A percentile compares a stretch with the other conserved stretches of the same genome.
These are phyloP conservation scores for Latrodectus hesperus DNA, from an alignment of 2,888 invertebrate genomes.

Conservation along the genomic window DNA sequence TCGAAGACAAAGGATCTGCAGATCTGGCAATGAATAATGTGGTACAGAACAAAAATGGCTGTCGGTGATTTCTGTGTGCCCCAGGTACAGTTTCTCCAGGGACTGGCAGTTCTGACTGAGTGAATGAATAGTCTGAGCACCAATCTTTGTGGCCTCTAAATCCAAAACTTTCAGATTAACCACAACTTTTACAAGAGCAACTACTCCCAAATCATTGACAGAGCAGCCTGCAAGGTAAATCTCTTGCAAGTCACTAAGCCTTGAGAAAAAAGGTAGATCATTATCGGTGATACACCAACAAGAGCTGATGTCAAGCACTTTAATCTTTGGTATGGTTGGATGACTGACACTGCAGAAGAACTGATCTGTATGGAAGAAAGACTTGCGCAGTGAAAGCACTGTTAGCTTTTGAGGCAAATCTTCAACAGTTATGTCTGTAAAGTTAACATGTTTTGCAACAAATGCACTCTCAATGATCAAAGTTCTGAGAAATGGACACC, in stretches of 20 bases:
- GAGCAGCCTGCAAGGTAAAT: slow-evolving; percentile 52
- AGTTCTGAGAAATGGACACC: slow-evolving; percentile 53
- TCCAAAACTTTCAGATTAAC: slow-evolving; percentile 56
- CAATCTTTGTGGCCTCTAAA: slow-evolving; percentile 42
- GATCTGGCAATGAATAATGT: slow-evolving; percentile 17
- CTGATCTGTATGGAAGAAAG: slow-evolving; percentile 66
- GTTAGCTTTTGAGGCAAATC: slow-evolving; percentile 60
- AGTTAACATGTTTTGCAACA: slow-evolving; percentile 53
- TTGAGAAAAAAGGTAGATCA: slow-evolving; percentile 59
- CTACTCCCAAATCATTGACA: slow-evolving; percentile 44
- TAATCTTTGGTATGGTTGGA: slow-evolving; percentile 60
- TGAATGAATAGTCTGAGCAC: slow-evolving; percentile 16
- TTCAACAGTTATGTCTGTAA: slow-evolving; percentile 66
- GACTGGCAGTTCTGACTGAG: slow-evolving; percentile 36
- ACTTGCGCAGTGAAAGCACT: slow-evolving; percentile 52
- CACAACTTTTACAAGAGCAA: slow-evolving; percentile 26
- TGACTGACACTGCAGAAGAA: slow-evolving; percentile 65
- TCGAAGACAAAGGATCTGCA: slow-evolving; percentile 48
- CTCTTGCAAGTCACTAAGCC: slow-evolving; percentile 60
- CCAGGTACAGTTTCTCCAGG: slow-evolving; percentile 58
- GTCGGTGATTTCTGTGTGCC: slow-evolving; percentile 39
- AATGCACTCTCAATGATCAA: slow-evolving; percentile 62
- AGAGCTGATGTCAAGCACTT: slow-evolving; percentile 51
- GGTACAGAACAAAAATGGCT: slow-evolving; percentile 20
- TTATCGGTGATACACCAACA: slow-evolving; percentile 63